Base-by-base conservation (phyloP, 53 echinoderm and acorn worm genomes). In the Patiria pectinifera region DNA sequence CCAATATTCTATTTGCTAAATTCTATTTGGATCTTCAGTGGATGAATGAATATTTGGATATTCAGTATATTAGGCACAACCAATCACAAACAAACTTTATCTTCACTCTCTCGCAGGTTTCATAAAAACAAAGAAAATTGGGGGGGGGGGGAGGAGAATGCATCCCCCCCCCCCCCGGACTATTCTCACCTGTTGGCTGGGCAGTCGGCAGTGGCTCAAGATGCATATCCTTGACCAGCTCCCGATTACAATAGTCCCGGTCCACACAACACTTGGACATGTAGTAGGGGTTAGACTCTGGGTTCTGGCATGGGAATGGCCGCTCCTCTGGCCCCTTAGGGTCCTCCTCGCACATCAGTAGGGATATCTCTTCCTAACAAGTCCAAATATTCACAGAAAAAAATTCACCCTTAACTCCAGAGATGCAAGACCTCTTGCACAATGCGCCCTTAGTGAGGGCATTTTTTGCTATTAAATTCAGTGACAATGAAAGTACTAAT, bases 261-360 rank as follows among this genome's bases (percentile, higher is more conserved):
- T 90, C 85, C 25, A 45, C 46, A 46, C 93, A 93, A 69, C 95
- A 95, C 80, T 84, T 90, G 58, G 93, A 94, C 86, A 94, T 94
- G 72, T 61, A 94, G 91, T 11, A 25, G 43, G 81, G 19, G 53
- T 48, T 84, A 0, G 91, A 82, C 74, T 84, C 7, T 8, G 69
- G 59, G 59, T 90, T 94, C 80, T 86, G 91, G 61, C 94, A 94
- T 2, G 86, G 85, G 62, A 94, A 94, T 12, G 19, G 89, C 18
- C 94, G 71, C 45, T 86, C 94, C 21, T 21, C 48, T 18, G 94
- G 86, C 13, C 94, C 94, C 53, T 81, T 69, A 0, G 94, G 94
- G 14, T 91, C 48, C 7, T 94, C 90, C 61, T 94, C 94, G 59
- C 94, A 94, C 21, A 59, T 49, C 47, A 94, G 86, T 19, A 94